Evolutionary conservation across 1,140 invertebrate genomes (phyloP).

Genomic region (Aporrectodea caliginosa): DNA sequence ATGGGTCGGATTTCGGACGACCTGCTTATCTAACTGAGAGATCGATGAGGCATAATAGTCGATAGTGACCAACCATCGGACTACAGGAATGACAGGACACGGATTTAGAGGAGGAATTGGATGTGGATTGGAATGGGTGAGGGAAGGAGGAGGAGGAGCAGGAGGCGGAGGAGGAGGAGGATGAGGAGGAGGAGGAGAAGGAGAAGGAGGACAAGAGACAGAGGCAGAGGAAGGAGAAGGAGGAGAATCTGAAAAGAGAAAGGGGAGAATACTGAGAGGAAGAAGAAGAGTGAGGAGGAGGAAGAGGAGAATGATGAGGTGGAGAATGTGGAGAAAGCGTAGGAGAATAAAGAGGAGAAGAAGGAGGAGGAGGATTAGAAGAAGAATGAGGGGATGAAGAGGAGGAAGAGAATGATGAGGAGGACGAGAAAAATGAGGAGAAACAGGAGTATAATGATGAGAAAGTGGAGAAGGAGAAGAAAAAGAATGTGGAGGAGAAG

Average conservation of each 20-base stretch:
- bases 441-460: not conserved
- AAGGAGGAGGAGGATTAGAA: not conserved
- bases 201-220: too few relatives aligned
- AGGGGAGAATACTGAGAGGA: not conserved
- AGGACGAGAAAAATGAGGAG: not conserved
- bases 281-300: not conserved
- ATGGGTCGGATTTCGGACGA: too few relatives aligned
- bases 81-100: too few relatives aligned
- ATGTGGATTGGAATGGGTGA: too few relatives aligned
- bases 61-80: too few relatives aligned
- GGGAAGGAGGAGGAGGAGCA: too few relatives aligned
- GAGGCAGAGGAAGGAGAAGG: not conserved
- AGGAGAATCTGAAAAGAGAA: not conserved
- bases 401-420: not conserved
- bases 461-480: not conserved
- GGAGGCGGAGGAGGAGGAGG: too few relatives aligned
- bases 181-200: too few relatives aligned
- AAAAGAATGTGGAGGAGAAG: not conserved
- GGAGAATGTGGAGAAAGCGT: not conserved
- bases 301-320: not conserved
- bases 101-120: too few relatives aligned
- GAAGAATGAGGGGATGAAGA: not conserved
- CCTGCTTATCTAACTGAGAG: too few relatives aligned
- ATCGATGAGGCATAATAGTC: too few relatives aligned
- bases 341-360: not conserved